Evolutionary conservation across 1,140 invertebrate genomes (phyloP), one percentile per base, ranked within the genome.

Genomic region (Sycophila sp.): DNA sequence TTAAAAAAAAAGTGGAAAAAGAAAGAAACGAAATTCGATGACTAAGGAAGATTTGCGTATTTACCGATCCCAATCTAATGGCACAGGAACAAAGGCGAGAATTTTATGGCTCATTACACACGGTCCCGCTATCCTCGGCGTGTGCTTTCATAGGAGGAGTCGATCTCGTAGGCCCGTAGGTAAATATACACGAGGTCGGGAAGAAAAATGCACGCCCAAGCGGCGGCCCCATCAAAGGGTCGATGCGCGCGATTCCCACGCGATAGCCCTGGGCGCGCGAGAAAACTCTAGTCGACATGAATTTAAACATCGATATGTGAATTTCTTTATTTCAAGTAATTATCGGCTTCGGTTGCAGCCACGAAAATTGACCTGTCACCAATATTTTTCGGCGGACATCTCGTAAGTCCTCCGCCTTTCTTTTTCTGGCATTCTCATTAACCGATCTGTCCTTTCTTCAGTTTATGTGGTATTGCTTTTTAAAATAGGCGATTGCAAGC

Each of bases 251-350:
- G 15, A 22, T 69, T 69, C 66, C 26, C 56, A 68, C 66, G 56
- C 26, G 66, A 42, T 60, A 60, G 53, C 53, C 13, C 34, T 17
- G 1, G 42, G 24, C 56, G 10, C 6, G 11, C 2, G 24, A 28
- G 13, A 15, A 15, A 42, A n/a, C 10, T 8, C 2, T 22, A 53
- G 22, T 8, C 45, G 19, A 19, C 4, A 7, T 22, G 28, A 49
- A 2, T 36, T 13, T 34, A 63, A 26, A 24, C 11, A n/a, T 53
- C 32, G 34, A n/a, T 30, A n/a, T n/a, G 28, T 47, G 47, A 36
- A 63, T 69, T 62, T 69, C 47, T 55, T 63, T 34, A 62, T 63
- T 53, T 42, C 58, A 36, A 45, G 67, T 69, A 69, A 69, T 69
- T 69, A 63, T 62, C 49, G 36, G 67, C 34, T 19, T 49, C 40